Conservation (phyloP, 2,888 invertebrate species). For the Hemaris fuciformis region DNA sequence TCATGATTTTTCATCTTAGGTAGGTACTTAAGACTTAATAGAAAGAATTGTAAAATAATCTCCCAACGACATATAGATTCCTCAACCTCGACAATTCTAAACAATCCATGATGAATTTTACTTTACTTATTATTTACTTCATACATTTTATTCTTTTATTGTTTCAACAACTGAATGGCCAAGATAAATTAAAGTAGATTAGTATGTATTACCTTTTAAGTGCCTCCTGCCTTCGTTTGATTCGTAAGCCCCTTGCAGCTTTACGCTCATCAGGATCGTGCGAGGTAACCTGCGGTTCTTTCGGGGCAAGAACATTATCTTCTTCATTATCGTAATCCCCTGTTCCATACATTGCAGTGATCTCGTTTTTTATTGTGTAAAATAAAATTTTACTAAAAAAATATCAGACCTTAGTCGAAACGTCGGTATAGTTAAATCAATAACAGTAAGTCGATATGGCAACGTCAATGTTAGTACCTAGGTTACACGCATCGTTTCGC, state of each 20-base stretch:
- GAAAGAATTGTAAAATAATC: no score
- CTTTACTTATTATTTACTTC: no score
- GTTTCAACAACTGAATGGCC: no score
- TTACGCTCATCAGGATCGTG: constrained; percentile 86
- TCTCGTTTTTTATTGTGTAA: neutral
- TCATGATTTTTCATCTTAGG: no score
- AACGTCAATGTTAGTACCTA: neutral
- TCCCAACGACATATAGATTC: no score
- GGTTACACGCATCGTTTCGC: no score
- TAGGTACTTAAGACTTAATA: no score
- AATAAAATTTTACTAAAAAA: neutral
- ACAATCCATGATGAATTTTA: no score
- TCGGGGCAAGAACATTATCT: constrained; percentile 69
- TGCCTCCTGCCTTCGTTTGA: constrained; percentile 83
- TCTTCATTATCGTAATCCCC: constrained; percentile 56
- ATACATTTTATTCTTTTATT: no score
- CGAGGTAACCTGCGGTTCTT: constrained; percentile 83
- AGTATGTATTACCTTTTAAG: constrained; percentile 82
- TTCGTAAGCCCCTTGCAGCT: constrained; percentile 84
- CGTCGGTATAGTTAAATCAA: neutral
- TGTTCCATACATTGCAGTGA: constrained; percentile 45
- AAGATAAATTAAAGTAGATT: no score
- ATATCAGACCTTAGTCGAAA: neutral
- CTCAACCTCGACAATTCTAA: no score
- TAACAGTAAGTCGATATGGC: constrained; percentile 12